Evolutionary conservation across 2,113 vertebrate genomes (phyloP).

Genomic region (Danio rerio): DNA sequence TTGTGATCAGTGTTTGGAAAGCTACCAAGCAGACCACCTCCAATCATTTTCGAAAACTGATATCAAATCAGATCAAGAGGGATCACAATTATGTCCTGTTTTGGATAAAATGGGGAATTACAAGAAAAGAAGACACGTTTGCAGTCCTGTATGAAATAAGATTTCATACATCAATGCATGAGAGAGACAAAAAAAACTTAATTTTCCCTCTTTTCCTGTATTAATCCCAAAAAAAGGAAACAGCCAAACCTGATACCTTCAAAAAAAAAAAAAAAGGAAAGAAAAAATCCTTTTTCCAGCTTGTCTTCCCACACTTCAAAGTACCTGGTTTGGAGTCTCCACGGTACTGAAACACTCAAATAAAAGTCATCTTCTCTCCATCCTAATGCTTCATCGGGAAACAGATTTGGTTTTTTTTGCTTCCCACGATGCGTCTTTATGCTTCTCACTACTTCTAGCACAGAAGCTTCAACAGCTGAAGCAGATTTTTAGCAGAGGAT

Average conservation of each 20-base stretch:
- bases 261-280: conserved; percentile 18
- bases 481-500: neutral
- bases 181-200: conserved; percentile 13
- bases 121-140: too few relatives aligned
- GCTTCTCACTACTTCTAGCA: neutral
- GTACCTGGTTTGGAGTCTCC: conserved; percentile 74
- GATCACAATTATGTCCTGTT: too few relatives aligned
- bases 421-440: conserved; percentile 16
- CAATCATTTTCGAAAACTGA: too few relatives aligned
- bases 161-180: neutral
- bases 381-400: conserved; percentile 70
- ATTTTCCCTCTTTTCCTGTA: conserved; percentile 31
- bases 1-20: too few relatives aligned
- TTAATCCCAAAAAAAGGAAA: conserved; percentile 66
- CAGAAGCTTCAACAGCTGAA: conserved; percentile 22
- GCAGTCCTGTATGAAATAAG: too few relatives aligned
- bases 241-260: conserved; percentile 66
- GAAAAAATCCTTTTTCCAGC: conserved; percentile 59
- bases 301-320: conserved; percentile 78
- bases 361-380: conserved; percentile 65
- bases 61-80: too few relatives aligned
- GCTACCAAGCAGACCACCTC: too few relatives aligned
- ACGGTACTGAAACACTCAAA: conserved; percentile 70
- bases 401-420: conserved; percentile 46
- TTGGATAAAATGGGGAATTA: too few relatives aligned